phyloP scores from a whole-genome alignment of 2,797 vertebrate genomes.

The Phataginus tricuspis region DNA sequence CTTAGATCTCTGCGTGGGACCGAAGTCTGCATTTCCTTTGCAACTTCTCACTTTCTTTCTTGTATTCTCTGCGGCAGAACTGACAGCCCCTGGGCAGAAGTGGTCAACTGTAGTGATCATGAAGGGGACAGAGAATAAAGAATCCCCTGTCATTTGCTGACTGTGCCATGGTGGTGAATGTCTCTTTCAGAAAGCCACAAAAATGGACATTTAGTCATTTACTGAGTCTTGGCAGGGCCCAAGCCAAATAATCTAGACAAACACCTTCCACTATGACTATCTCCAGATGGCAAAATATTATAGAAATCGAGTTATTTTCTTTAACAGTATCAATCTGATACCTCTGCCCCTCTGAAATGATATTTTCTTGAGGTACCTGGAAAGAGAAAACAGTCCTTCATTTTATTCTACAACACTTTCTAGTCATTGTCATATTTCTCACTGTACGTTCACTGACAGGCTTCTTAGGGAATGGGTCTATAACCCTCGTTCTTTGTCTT shows the following conservation, averaged over 20 bases:
- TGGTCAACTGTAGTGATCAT: not conserved
- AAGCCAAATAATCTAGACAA: slow-evolving; percentile 22
- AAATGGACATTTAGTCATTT: slow-evolving; percentile 15
- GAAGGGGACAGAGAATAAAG: slow-evolving; percentile 5
- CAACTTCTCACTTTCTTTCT: not conserved
- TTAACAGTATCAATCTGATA: not conserved
- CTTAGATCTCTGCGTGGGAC: slow-evolving; percentile 35
- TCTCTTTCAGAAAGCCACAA: slow-evolving; percentile 53
- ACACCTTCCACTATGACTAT: not conserved
- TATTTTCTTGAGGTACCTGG: not conserved
- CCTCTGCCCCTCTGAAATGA: not conserved
- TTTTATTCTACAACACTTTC: not conserved
- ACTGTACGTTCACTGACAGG: not conserved
- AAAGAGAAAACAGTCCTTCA: slow-evolving; percentile 2
- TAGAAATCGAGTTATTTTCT: not conserved
- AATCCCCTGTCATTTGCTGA: not conserved
- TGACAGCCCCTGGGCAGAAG: not conserved
- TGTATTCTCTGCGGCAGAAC: not conserved
- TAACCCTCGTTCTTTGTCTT: not conserved
- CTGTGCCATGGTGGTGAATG: not conserved
- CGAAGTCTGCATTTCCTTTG: not conserved
- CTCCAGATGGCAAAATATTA: not conserved
- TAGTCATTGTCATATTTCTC: not conserved
- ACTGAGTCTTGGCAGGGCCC: not conserved
- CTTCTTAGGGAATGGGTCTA: not conserved